A percentile compares a stretch with the other conserved stretches of the same genome.
Conservation (phyloP, 2,888 invertebrate genomes). For the Nemoura dubitans region DNA sequence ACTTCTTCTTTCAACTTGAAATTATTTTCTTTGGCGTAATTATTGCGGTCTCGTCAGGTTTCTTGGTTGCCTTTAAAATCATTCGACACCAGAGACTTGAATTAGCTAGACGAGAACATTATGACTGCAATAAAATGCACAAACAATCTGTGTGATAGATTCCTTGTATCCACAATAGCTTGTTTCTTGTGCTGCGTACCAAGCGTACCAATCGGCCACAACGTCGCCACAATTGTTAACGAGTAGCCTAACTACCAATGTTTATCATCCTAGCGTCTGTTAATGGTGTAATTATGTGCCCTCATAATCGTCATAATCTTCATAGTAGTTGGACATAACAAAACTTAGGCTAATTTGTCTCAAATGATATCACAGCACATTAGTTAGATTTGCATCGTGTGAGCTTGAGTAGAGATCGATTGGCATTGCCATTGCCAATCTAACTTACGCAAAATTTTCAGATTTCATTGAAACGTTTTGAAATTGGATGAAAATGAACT, state of each 20-base stretch:
- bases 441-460: no score
- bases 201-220: no score
- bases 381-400: background rate
- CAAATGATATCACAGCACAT: background rate
- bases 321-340: background rate
- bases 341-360: background rate
- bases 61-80: background rate
- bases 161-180: background rate
- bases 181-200: background rate
- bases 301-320: background rate
- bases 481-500: background rate
- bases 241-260: background rate
- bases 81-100: background rate
- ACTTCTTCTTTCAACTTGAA: background rate
- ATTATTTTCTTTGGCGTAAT: background rate
- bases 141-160: background rate
- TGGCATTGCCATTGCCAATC: background rate
- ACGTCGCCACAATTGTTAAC: background rate
- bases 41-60: background rate
- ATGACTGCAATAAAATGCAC: background rate
- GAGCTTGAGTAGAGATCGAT: background rate
- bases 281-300: background rate
- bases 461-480: background rate
- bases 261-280: background rate
- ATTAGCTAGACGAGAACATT: background rate